These are phyloP conservation scores for Sparidentex hasta DNA, from an alignment of 2,797 vertebrate species.

Conservation along the genomic window DNA sequence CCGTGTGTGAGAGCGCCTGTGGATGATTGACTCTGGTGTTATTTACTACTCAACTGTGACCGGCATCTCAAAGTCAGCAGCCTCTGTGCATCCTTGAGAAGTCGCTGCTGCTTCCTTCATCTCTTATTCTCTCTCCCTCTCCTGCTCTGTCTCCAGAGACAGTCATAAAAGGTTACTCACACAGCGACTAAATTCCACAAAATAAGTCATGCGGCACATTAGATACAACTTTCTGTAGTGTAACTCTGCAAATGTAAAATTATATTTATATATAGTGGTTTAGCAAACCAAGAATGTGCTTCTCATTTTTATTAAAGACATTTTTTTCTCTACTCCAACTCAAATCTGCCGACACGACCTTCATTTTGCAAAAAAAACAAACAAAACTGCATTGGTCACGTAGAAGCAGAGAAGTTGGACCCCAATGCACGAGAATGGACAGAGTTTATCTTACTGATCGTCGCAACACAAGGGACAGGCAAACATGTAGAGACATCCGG, in stretches of 20 bases:
- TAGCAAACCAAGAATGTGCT: not conserved
- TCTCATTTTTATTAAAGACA: no score
- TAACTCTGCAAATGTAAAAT: conserved; percentile 11
- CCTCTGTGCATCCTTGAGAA: conserved; percentile 51
- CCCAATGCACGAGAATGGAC: no score
- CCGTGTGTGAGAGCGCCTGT: conserved; percentile 35
- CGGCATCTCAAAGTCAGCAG: conserved; percentile 67
- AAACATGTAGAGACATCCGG: no score
- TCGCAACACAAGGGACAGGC: no score
- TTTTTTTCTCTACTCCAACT: no score
- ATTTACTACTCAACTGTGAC: conserved; percentile 79
- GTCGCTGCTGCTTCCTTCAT: conserved; percentile 28
- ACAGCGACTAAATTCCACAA: conserved; percentile 48
- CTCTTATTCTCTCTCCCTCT: conserved; percentile 24
- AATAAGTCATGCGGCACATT: conserved; percentile 42
- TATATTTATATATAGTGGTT: not conserved
- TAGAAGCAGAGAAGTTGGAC: no score
- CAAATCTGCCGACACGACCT: no score
- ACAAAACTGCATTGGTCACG: no score
- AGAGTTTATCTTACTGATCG: no score
- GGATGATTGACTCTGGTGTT: conserved; percentile 80
- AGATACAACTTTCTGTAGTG: conserved; percentile 21
- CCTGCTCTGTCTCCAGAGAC: conserved; percentile 21
- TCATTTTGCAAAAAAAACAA: no score
- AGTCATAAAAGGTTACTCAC: conserved; percentile 70